Conservation (phyloP, 2,888 invertebrate species). For the Lepeophtheirus nordmannii region DNA sequence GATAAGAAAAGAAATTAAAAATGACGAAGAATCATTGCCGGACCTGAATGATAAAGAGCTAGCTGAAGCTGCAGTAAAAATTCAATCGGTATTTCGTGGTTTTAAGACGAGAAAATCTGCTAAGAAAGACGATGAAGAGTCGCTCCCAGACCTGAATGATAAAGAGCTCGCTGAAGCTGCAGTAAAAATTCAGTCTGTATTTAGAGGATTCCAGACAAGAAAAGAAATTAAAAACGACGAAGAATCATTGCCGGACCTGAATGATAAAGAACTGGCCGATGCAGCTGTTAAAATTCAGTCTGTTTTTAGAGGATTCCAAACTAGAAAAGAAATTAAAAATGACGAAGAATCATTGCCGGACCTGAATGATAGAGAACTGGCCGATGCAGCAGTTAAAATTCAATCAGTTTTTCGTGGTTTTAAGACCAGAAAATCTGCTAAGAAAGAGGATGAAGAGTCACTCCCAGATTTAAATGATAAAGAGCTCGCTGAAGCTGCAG, state of each 20-base stretch:
- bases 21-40: conserved; percentile 16
- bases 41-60: conserved; percentile 1
- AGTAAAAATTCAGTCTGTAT: conserved; percentile 22
- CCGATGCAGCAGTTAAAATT: conserved; percentile 16
- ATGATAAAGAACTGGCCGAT: conserved; percentile 4
- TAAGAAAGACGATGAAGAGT: neutral
- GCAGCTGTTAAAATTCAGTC: conserved; percentile 22
- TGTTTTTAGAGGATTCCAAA: conserved; percentile 18
- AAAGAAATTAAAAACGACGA: conserved; percentile 7
- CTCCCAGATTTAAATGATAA: conserved; percentile 10
- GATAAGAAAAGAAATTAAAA: neutral
- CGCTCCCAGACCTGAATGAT: conserved; percentile 6
- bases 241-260: conserved; percentile 10
- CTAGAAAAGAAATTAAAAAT: conserved; percentile 17
- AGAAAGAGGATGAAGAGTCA: neutral
- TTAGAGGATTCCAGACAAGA: conserved; percentile 15
- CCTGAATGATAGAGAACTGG: conserved; percentile 7
- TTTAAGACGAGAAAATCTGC: conserved; percentile 11
- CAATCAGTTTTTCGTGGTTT: conserved; percentile 15
- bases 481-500: conserved; percentile 12
- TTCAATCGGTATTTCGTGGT: conserved; percentile 20
- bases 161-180: conserved; percentile 1
- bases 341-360: conserved; percentile 13
- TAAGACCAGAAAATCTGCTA: neutral
- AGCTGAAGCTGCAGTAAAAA: conserved; percentile 16